Conservation (phyloP, 2,113 vertebrate species). For the Morone saxatilis region DNA sequence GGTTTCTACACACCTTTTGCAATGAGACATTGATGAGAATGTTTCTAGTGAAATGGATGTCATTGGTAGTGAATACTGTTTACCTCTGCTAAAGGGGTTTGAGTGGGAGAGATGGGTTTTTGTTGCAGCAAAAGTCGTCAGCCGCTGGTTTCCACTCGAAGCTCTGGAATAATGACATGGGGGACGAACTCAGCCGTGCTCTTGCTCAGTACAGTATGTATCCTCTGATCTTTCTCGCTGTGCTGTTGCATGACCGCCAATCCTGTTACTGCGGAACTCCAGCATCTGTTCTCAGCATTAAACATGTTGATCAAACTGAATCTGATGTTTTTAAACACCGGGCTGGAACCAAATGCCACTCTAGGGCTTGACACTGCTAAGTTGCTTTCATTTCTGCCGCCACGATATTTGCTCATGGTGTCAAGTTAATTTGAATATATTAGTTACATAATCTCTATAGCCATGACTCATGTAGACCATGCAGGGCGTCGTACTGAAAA, state of each 20-base stretch:
- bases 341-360: slow-evolving; percentile 24
- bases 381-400: slow-evolving; percentile 30
- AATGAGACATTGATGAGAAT: slow-evolving; percentile 22
- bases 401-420: slow-evolving; percentile 15
- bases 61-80: slow-evolving; percentile 47
- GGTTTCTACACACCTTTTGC: slow-evolving; percentile 6
- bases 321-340: slow-evolving; percentile 30
- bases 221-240: slow-evolving; percentile 84
- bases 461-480: slow-evolving; percentile 20
- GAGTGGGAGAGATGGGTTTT: slow-evolving; percentile 68
- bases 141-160: slow-evolving; percentile 79
- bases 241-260: slow-evolving; percentile 86
- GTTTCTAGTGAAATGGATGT: slow-evolving; percentile 46
- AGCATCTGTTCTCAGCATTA: slow-evolving; percentile 49
- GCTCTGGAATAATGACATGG: slow-evolving; percentile 83
- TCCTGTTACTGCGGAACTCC: slow-evolving; percentile 65
- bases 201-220: slow-evolving; percentile 86
- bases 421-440: slow-evolving; percentile 30
- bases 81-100: slow-evolving; percentile 48
- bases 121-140: slow-evolving; percentile 83
- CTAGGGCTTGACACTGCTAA: slow-evolving; percentile 18
- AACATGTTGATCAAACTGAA: slow-evolving; percentile 45
- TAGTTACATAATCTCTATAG: slow-evolving; percentile 6
- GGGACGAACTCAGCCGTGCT: slow-evolving; percentile 81
- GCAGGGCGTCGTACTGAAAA: slow-evolving; percentile 23